A percentile compares a stretch with the other conserved stretches of the same genome.
These are phyloP conservation scores for Biston stratarius DNA, from an alignment of 2,888 invertebrate species.

Conservation along the genomic window DNA sequence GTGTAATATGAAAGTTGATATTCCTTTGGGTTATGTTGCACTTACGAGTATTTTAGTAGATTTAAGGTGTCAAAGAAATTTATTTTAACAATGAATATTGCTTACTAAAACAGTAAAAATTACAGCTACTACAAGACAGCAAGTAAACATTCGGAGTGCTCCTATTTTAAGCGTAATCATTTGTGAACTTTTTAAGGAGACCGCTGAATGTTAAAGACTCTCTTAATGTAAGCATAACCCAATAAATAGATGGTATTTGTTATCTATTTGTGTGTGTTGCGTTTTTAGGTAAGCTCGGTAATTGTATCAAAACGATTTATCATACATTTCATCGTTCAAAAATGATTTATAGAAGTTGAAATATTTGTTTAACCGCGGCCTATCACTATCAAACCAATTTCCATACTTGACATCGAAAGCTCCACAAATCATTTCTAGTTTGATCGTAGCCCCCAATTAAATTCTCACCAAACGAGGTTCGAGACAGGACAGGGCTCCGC, in stretches of 20 bases:
- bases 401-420: conserved; percentile 30
- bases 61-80: too few species aligned
- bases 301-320: background rate
- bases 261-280: background rate
- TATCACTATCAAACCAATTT: conserved; percentile 30
- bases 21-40: too few species aligned
- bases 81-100: too few species aligned
- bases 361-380: conserved; percentile 25
- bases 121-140: background rate
- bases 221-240: too few species aligned
- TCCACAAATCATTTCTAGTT: conserved; percentile 29
- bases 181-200: too few species aligned
- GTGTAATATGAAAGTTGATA: too few species aligned
- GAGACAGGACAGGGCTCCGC: conserved; percentile 31
- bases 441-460: conserved; percentile 28
- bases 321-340: background rate
- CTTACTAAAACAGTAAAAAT: background rate
- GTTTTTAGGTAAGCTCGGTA: too few species aligned
- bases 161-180: too few species aligned
- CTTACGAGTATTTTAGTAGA: too few species aligned
- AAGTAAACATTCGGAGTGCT: too few species aligned
- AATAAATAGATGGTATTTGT: too few species aligned
- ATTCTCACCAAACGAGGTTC: conserved; percentile 28
- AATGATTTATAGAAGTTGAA: conserved; percentile 1
- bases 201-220: too few species aligned